Evolutionary conservation across 2,888 invertebrate genomes (phyloP), one percentile per base, ranked within the genome.

Genomic region (Pecten maximus): DNA sequence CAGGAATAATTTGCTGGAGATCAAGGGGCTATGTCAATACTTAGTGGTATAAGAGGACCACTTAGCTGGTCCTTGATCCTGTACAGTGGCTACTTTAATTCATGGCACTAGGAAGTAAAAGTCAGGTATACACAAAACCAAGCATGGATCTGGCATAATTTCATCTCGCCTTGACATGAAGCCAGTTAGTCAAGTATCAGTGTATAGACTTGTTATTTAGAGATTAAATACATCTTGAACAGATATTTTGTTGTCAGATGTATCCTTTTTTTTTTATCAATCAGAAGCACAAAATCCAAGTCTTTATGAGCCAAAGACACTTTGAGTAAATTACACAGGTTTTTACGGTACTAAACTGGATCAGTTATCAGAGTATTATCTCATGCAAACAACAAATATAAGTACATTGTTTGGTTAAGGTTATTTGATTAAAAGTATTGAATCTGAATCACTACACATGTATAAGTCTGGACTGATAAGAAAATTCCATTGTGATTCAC

Each of bases 381-480:
- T 74, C 74, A 35, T 74, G 35, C 35, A 74, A 35, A 74, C 74
- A 28, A 35, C 3, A 74, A 74, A 74, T 28, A 35, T 74, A 35
- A 10, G 35, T 10, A 74, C 28, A 10, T 74, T 74, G 74, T 74
- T 74, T 74, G 28, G 35, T 10, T 74, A 35, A 74, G 28, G 1
- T 74, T 28, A 74, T 35, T 28, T 28, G 28, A 74, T 74, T 74
- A 74, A 6, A 54, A 74, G 28, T 74, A 28, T 35, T 74, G 74
- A 74, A 74, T 35, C 35, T 6, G 74, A 74, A 74, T 28, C 74
- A 8, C 35, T 74, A 15, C 15, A 35, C 0, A 15, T 74, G 74
- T 74, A 23, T 74, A 35, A 15, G 74, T 74, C 74, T 74, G 74
- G 74, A 74, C 74, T 74, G 74, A 74, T 74, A 74, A 74, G 74